Base-by-base conservation (phyloP, 2,888 invertebrate species). In the Tethea ocularis region DNA sequence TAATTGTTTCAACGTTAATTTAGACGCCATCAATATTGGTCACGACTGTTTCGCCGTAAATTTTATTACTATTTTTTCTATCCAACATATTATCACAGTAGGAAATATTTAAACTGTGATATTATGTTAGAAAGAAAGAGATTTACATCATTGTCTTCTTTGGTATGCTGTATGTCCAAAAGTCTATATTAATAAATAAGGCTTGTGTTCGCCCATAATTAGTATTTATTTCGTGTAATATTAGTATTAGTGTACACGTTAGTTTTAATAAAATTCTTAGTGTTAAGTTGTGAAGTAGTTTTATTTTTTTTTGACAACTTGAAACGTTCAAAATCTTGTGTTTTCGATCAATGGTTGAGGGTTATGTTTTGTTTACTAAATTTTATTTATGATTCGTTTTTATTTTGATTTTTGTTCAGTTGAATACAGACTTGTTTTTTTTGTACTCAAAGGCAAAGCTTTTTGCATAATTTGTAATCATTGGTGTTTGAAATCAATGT, bases 361-460 rank as follows among this genome's bases (percentile, higher is more conserved):
- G 75, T 78, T 77, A 74, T 74, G 79, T 83, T 84, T 79, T 82
- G 77, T 84, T 84, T 81, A 70, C 68, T 62, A 83, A 80, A 81
- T 82, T 83, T 79, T 84, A 81, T 79, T 67, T 75, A 64, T 73
- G 15, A 38, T n/a, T n/a, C 1, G 38, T 66, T 68, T 63, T 57
- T 69, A 71, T 63, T 74, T 63, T 54, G 64, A 59, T 60, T 51
- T 60, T 64, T 58, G 46, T 46, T 20, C 46, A 46, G 46, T 60
- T 63, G 63, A 59, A 59, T 63, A 58, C 56, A 61, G 63, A 55
- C 64, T 64, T 61, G 29, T 63, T 61, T 65, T 68, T 63, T 68
- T 63, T 61, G 62, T 67, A 61, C 54, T 59, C 52, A 46, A 20
- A 65, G 77, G 69, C 72, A 64, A 63, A 65, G 71, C 72, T 68